phyloP scores from a whole-genome alignment of 2,797 vertebrate genomes.

The Dipus sagitta region DNA sequence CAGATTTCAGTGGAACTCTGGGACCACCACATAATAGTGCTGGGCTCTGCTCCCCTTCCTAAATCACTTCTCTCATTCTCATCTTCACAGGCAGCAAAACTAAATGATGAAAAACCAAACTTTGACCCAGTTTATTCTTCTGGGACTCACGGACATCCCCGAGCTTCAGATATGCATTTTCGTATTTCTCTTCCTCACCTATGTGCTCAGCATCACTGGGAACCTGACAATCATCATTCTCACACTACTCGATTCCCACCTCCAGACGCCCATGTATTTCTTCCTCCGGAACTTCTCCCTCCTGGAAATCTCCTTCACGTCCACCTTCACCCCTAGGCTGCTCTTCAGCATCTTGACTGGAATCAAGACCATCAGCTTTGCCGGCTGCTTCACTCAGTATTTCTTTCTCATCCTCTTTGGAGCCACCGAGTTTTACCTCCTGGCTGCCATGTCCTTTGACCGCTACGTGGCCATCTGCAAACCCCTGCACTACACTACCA shows the following conservation, averaged over 20 bases:
- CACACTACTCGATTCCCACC: constrained; percentile 36
- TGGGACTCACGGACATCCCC: constrained; percentile 65
- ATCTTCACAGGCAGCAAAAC: background rate
- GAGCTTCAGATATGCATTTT: constrained; percentile 46
- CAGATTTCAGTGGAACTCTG: too few relatives aligned
- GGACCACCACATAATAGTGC: too few relatives aligned
- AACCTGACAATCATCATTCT: constrained; percentile 55
- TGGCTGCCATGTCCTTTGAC: constrained; percentile 70
- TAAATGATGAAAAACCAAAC: constrained; percentile 60
- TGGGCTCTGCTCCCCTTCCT: too few relatives aligned
- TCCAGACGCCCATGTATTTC: constrained; percentile 71
- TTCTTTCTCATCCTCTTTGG: constrained; percentile 68
- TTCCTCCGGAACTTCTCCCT: constrained; percentile 66
- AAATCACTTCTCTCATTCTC: too few relatives aligned
- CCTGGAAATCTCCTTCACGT: constrained; percentile 63
- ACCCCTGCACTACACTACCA: constrained; percentile 46
- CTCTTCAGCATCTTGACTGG: constrained; percentile 61
- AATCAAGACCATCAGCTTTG: constrained; percentile 54
- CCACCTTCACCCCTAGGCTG: constrained; percentile 56
- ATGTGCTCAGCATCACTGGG: constrained; percentile 24
- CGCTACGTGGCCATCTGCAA: constrained; percentile 62
- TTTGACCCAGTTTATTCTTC: constrained; percentile 57
- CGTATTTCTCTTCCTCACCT: constrained; percentile 37
- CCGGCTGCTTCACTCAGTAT: constrained; percentile 64
- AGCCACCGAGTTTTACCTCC: constrained; percentile 69